Base-by-base conservation (phyloP, 1,140 invertebrate species). In the Drosophila obscura region DNA sequence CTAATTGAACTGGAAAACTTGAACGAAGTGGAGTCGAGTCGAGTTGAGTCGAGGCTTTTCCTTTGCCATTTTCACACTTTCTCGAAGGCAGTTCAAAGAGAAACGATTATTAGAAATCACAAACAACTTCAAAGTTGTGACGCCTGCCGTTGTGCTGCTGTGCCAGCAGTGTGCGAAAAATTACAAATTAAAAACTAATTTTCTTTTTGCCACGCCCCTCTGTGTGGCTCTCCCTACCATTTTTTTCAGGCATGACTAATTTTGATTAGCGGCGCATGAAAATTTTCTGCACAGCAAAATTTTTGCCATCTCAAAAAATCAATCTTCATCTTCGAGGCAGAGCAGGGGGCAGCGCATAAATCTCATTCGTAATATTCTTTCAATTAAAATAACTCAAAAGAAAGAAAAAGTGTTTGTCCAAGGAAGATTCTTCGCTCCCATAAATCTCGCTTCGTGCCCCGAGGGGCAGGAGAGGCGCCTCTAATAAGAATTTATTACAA, bases 401-500 rank as follows among this genome's bases (percentile, higher is more conserved):
- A 44, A 26, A 16, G 13, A 15, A 13, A 44, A 19, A 56, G 44
- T 44, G 39, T 16, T 19, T 13, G 39, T 53, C 28, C 13, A 19
- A 1, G 19, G 19, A 19, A 52, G 28, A 35, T 11, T 16, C 26
- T 15, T 16, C 9, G 4, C 11, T 19, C 31, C 16, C 51, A 53
- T 53, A 53, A 53, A 53, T 53, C 51, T 41, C 51, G 5, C 22
- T 28, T 1, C 5, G 26, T 16, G 15, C 19, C 19, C 19, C 19
- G 19, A 19, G 19, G 19, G 19, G 19, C 19, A 7, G 31, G 31
- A 16, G 50, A 67, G 49, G 72, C 66, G 73, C 67, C 68, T 78
- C 72, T 76, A 80, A 88, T 88, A 56, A 62, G 76, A 88, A 88
- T 83, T 83, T 80, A 74, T 88, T 69, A 73, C 78, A 65, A 44